Evolutionary conservation across 2,113 vertebrate species (phyloP), one percentile per base, ranked within the genome.

Genomic region (Melanerpes aurifrons): DNA sequence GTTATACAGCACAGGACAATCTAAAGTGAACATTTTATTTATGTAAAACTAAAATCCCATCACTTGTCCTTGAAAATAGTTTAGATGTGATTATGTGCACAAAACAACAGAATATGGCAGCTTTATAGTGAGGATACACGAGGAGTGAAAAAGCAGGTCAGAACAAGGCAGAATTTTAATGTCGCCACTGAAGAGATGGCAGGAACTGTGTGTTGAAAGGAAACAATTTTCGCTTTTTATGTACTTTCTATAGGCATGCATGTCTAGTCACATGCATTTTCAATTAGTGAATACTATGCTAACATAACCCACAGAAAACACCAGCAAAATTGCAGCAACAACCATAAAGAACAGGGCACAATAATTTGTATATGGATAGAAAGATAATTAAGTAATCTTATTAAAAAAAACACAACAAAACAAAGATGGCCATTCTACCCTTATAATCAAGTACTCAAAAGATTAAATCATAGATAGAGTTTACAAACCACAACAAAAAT

Each of bases 381-480:
- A 35, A 21, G 69, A 73, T 40, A 31, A 59, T 20, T 10, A 78
- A 62, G 19, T 67, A 58, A 75, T 53, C 31, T 66, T 56, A 72
- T 43, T 70, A 61, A 32, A 0, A 47, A n/a, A 24, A 63, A 59
- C 6, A 24, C 24, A 15, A 32, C 0, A 40, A 40, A 1, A 4
- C 5, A 24, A 62, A 71, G 24, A 79, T n/a, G 2, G 68, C 18
- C 6, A 40, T 54, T 43, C 35, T 15, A 66, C 22, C 11, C 43
- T 57, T 32, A 94, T 28, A 63, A 58, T 6, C 7, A 68, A 64
- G 25, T 40, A 66, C 1, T 31, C 4, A 24, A 43, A 76, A 71
- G 7, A 75, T 13, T 43, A 63, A 40, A 18, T 22, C 74, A 37
- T 4, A 57, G 15, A 43, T 19, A 40, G 10, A 54, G 72, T 68